Evolutionary conservation across 2,888 invertebrate species (phyloP).

Genomic region (Andrena fulva): DNA sequence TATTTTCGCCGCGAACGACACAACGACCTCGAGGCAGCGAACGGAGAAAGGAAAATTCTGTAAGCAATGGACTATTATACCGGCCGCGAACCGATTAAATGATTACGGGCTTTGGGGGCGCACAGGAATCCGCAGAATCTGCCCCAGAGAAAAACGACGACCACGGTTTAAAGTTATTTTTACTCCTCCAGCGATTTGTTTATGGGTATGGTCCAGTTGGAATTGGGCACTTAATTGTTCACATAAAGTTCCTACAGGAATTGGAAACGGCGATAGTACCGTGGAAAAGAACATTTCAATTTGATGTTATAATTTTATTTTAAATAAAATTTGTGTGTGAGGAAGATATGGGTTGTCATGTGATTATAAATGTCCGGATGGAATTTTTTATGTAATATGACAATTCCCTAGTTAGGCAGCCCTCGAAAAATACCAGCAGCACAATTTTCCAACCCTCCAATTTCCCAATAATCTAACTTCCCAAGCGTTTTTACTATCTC

Average conservation of each 20-base stretch:
- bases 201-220: neutral
- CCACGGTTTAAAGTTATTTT: constrained; percentile 15
- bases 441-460: no score
- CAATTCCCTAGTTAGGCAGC: no score
- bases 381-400: no score
- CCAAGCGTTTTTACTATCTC: no score
- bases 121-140: neutral
- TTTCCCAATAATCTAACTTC: no score
- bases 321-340: no score
- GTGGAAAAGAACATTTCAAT: no score
- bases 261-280: neutral
- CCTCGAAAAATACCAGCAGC: no score
- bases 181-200: neutral
- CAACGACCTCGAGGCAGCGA: neutral
- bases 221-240: constrained; percentile 18
- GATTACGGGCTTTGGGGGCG: constrained; percentile 19
- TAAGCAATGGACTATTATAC: constrained; percentile 52
- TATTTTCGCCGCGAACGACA: constrained; percentile 34
- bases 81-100: constrained; percentile 33
- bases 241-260: constrained; percentile 12
- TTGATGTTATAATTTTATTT: no score
- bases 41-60: constrained; percentile 45
- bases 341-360: no score
- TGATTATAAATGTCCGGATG: no score
- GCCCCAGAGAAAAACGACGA: constrained; percentile 2